phyloP scores from a whole-genome alignment of 1,140 invertebrate genomes.

The Heliothis subflexa region DNA sequence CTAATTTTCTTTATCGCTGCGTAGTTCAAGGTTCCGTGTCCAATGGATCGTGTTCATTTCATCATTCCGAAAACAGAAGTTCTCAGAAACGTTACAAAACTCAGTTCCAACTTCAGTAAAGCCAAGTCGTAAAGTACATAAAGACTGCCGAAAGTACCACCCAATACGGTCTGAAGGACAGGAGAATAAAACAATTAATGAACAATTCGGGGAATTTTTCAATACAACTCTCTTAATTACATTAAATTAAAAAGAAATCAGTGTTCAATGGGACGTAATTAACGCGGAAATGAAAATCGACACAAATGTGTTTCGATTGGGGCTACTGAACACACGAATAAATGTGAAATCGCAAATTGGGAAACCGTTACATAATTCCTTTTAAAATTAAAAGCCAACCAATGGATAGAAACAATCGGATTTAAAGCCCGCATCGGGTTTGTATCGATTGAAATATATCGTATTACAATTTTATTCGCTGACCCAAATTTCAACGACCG shows the following conservation, averaged over 20 bases:
- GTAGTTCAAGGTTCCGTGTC: slow-evolving; percentile 23
- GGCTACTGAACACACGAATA: neutral
- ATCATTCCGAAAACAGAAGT: neutral
- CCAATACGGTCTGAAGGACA: neutral
- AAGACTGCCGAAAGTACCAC: neutral
- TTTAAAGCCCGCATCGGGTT: slow-evolving; percentile 35
- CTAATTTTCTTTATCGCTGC: slow-evolving; percentile 33
- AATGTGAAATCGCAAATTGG: slow-evolving; percentile 25
- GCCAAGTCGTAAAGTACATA: neutral
- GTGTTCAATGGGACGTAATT: slow-evolving; percentile 35
- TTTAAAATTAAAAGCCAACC: slow-evolving; percentile 22
- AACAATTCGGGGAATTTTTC: slow-evolving; percentile 19
- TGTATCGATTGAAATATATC: slow-evolving; percentile 57
- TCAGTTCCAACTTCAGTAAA: neutral
- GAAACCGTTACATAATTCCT: slow-evolving; percentile 4
- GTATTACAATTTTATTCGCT: slow-evolving; percentile 68
- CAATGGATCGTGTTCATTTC: neutral
- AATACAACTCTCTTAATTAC: slow-evolving; percentile 38
- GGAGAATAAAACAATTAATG: slow-evolving; percentile 16
- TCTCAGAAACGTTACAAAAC: neutral
- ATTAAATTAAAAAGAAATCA: slow-evolving; percentile 39
- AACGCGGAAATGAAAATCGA: slow-evolving; percentile 26
- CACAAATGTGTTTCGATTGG: slow-evolving; percentile 33
- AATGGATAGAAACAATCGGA: slow-evolving; percentile 19
- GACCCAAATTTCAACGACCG: slow-evolving; percentile 66